phyloP scores from a whole-genome alignment of 2,113 vertebrate genomes.

The Sitta europaea region DNA sequence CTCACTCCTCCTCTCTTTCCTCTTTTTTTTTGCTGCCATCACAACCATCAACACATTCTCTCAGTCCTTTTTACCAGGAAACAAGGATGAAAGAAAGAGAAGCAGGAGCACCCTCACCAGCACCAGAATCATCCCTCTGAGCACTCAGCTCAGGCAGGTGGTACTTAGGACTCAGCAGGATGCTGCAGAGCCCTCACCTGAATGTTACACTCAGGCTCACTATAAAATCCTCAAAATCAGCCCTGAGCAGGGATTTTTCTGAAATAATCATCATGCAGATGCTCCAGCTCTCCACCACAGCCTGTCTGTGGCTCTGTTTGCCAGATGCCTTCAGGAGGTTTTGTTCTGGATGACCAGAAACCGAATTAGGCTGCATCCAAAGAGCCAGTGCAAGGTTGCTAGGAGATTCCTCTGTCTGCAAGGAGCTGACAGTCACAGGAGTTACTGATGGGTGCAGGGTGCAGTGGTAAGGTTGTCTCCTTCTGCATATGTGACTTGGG shows the following conservation, averaged over 20 bases:
- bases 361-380: slow-evolving; percentile 36
- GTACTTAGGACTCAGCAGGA: background rate
- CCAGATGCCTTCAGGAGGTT: slow-evolving; percentile 42
- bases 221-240: background rate
- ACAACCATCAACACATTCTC: background rate
- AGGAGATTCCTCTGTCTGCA: slow-evolving; percentile 27
- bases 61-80: background rate
- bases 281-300: background rate
- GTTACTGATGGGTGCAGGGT: slow-evolving; percentile 19
- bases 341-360: slow-evolving; percentile 50
- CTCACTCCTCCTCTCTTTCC: background rate
- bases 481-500: background rate
- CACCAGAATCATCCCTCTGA: background rate
- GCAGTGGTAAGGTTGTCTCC: background rate
- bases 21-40: background rate
- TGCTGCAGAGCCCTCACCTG: background rate
- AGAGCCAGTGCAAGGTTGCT: slow-evolving; percentile 29
- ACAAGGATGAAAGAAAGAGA: background rate
- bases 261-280: background rate
- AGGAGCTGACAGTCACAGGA: slow-evolving; percentile 10
- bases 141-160: background rate
- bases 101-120: background rate
- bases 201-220: background rate
- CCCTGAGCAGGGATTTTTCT: background rate
- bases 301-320: background rate